Evolutionary conservation across 30 jellyfish, hydroid and myxozoan species (phyloP).

Genomic region (Morbakka virulenta): DNA sequence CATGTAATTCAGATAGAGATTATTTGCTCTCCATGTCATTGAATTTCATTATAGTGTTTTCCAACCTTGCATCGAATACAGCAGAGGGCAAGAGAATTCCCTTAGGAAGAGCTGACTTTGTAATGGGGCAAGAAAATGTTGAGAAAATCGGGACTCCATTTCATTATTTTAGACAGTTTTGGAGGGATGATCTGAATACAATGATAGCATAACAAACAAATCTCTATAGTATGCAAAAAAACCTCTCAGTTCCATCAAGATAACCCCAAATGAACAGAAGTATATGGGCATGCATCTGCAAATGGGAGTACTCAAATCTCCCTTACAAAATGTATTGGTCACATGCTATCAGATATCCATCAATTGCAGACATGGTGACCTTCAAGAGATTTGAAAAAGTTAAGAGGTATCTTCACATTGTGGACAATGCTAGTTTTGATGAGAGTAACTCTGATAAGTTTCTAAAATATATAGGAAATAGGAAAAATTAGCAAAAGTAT

Average conservation of each 20-base stretch:
- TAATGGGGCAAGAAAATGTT: too few species aligned
- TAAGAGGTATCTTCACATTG: slow-evolving; percentile 37
- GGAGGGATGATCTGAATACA: slow-evolving; percentile 32
- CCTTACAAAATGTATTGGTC: slow-evolving; percentile 67
- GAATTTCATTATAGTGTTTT: too few species aligned
- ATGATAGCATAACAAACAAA: slow-evolving; percentile 37
- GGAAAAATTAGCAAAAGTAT: too few species aligned
- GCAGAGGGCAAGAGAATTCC: too few species aligned
- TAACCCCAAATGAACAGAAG: slow-evolving; percentile 23
- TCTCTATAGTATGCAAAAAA: slow-evolving; percentile 39
- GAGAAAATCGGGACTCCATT: slow-evolving; percentile 2
- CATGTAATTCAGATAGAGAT: too few species aligned
- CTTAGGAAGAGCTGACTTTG: too few species aligned
- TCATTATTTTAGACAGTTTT: slow-evolving; percentile 15
- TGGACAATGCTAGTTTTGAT: slow-evolving; percentile 30
- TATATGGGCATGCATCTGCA: slow-evolving; percentile 62
- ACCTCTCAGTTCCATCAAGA: slow-evolving; percentile 18
- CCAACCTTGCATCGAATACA: too few species aligned
- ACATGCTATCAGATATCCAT: slow-evolving; percentile 26
- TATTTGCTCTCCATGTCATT: too few species aligned
- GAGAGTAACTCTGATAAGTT: slow-evolving; percentile 24
- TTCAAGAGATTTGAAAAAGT: slow-evolving; percentile 35
- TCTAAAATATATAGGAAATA: too few species aligned
- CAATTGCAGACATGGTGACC: slow-evolving; percentile 64
- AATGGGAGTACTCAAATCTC: slow-evolving; percentile 66